Evolutionary conservation across 2,797 vertebrate species (phyloP), one percentile per base, ranked within the genome.

Genomic region (Galaxias olidus): DNA sequence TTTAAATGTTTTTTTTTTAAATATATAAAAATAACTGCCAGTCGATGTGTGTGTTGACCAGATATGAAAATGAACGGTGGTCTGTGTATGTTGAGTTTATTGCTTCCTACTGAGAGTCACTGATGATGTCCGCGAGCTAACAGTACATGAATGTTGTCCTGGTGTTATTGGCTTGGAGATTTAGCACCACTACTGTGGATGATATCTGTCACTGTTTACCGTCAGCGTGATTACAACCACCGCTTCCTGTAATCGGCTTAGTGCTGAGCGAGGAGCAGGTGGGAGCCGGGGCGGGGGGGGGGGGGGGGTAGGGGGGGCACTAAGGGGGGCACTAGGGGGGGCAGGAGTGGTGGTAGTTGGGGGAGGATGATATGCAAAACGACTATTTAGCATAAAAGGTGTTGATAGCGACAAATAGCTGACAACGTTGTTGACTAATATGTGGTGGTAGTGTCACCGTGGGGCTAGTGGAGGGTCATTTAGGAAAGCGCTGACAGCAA

Each of bases 171-270:
- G 88, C 85, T 87, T 87, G 82, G 66, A 81, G 85, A 77, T 82
- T 30, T 30, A 30, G 30, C 30, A 6, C 30, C 30, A 6, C 30
- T 82, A 78, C 74, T 76, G 82, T 81, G 59, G 76, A 82, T 79
- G 81, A 85, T 82, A 79, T 85, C 58, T 46, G 55, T 43, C 30
- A 68, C 76, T 82, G 85, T 88, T 86, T 87, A 84, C 84, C 82
- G 79, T 86, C 52, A 58, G 74, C 82, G 82, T 85, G 86, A 85
- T 91, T 89, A 89, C 79, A 71, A 81, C 75, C 78, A 81, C 64
- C 63, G 82, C 63, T 61, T 81, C 80, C 82, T 83, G 78, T 90
- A 90, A 91, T 90, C 87, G 81, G 87, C 86, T 90, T 89, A 90
- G 81, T 61, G 61, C 75, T 78, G 85, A 79, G 83, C 82, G 47